These are phyloP conservation scores for Caenorhabditis briggsae DNA, from an alignment of 1,140 invertebrate genomes.

Conservation along the genomic window DNA sequence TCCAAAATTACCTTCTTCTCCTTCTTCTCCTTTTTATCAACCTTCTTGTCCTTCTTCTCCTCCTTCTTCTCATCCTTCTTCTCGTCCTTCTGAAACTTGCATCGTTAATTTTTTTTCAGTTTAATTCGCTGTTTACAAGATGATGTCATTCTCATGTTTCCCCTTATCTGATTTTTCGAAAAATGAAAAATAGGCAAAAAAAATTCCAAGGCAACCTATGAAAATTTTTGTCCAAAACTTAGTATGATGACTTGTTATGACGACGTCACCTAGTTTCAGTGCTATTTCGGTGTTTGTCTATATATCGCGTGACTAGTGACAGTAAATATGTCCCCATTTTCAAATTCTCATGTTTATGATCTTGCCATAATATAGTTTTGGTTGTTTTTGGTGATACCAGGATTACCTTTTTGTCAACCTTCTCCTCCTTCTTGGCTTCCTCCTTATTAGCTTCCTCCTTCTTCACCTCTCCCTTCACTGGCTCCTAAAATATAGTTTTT, in stretches of 20 bases:
- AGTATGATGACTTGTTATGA: conserved; percentile 1
- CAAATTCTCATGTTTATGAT: neutral
- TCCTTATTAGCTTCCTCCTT: conserved; percentile 64
- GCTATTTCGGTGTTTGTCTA: conserved; percentile 5
- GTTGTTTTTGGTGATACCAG: conserved; percentile 7
- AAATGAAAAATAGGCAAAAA: neutral
- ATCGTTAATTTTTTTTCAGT: no score
- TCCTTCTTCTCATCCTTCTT: conserved; percentile 56
- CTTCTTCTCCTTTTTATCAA: conserved; percentile 61
- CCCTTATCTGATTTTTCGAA: neutral
- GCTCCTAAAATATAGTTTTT: conserved; percentile 38
- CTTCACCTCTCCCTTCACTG: conserved; percentile 59
- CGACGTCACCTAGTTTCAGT: neutral
- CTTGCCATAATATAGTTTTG: neutral
- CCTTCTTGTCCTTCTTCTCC: conserved; percentile 63
- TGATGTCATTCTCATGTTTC: neutral
- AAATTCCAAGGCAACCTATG: neutral
- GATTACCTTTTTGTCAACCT: conserved; percentile 57
- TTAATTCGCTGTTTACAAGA: neutral
- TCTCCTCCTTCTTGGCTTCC: conserved; percentile 61
- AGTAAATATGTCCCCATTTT: conserved; percentile 7
- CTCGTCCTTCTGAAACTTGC: conserved; percentile 34
- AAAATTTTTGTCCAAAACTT: neutral
- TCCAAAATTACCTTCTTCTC: conserved; percentile 61
- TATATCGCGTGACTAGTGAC: neutral